These are phyloP conservation scores for Aricia artaxerxes DNA, from an alignment of 2,888 invertebrate species.

Conservation along the genomic window DNA sequence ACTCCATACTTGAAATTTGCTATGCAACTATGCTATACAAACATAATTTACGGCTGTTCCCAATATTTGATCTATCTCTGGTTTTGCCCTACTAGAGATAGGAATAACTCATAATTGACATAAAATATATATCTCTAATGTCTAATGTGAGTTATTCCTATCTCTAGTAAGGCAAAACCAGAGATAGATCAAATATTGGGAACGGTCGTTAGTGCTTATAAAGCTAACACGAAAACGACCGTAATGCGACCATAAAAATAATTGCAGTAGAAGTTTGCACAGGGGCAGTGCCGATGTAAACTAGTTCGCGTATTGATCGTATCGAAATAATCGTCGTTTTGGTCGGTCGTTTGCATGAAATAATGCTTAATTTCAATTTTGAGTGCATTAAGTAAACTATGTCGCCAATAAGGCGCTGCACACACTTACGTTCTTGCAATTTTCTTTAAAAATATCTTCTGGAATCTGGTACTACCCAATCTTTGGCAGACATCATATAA, in stretches of 20 bases:
- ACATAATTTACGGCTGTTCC: no score
- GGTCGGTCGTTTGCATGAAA: slow-evolving; percentile 69
- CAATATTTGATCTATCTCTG: no score
- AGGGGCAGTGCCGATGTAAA: slow-evolving; percentile 52
- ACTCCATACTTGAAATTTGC: not conserved
- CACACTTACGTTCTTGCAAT: slow-evolving; percentile 37
- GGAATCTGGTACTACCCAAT: no score
- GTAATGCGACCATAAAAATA: slow-evolving; percentile 32
- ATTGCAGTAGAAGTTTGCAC: slow-evolving; percentile 29
- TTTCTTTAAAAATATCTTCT: no score
- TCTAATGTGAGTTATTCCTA: no score
- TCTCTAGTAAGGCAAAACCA: no score
- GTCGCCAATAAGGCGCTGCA: slow-evolving; percentile 66
- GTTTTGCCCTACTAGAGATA: no score
- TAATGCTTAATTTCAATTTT: slow-evolving; percentile 75
- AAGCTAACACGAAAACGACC: slow-evolving; percentile 22
- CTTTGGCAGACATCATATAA: no score
- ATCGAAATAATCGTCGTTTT: slow-evolving; percentile 65
- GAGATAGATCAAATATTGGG: no score
- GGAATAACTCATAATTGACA: no score
- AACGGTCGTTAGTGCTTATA: slow-evolving; percentile 7
- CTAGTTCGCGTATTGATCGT: slow-evolving; percentile 56
- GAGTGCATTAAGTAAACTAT: slow-evolving; percentile 63
- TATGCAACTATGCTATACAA: not conserved
- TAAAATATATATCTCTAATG: no score